A percentile compares a stretch with the other conserved stretches of the same genome.
Conservation (phyloP, 37 sponge, comb jelly and placozoan species). For the Haliclona indistincta region DNA sequence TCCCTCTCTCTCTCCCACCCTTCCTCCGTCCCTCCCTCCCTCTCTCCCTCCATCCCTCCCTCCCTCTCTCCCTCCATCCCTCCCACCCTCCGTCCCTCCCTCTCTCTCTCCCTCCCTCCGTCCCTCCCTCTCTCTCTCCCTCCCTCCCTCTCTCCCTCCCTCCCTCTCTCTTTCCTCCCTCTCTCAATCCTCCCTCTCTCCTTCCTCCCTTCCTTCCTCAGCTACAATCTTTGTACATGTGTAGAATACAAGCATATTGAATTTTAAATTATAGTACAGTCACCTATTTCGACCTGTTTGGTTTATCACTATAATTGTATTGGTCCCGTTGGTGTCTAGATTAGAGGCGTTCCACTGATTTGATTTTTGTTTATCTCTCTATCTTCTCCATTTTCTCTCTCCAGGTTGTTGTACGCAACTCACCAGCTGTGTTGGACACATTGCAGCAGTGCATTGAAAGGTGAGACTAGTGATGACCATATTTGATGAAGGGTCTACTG, state of each 20-base stretch:
- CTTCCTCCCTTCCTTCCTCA: not conserved
- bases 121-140: not conserved
- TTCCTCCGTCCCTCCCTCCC: not conserved
- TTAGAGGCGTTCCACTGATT: too few species aligned
- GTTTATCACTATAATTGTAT: too few species aligned
- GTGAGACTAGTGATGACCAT: not conserved
- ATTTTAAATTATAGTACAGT: too few species aligned
- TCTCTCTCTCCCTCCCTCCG: not conserved
- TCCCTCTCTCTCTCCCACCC: constrained; percentile 12
- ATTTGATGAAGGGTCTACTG: not conserved
- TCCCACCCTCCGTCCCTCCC: constrained; percentile 2
- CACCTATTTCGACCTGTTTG: too few species aligned
- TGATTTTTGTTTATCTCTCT: too few species aligned
- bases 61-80: too few species aligned
- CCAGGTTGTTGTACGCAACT: not conserved
- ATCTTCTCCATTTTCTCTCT: not conserved
- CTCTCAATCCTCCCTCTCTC: not conserved
- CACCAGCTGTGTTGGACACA: not conserved
- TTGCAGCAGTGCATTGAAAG: constrained; percentile 9
- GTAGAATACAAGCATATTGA: too few species aligned
- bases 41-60: not conserved
- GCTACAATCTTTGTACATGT: not conserved
- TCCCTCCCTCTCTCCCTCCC: not conserved
- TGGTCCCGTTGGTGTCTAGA: too few species aligned
- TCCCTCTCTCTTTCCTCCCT: not conserved